A percentile compares a stretch with the other conserved stretches of the same genome.
Evolutionary conservation across 2,113 vertebrate genomes (phyloP).

Genomic region (Brachionichthys hirsutus): DNA sequence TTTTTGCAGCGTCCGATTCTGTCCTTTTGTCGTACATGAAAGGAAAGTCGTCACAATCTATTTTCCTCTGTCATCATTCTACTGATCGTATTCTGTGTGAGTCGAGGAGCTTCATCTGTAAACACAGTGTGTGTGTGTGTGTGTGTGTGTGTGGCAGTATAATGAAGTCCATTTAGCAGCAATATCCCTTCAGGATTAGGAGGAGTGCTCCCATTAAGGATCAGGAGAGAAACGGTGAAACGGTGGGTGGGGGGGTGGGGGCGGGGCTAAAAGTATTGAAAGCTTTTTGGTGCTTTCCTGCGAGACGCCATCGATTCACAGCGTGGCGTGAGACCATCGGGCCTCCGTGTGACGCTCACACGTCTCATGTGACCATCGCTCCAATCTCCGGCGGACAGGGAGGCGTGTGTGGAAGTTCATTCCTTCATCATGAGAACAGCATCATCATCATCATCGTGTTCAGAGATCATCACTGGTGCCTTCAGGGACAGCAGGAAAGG

Average conservation of each 20-base stretch:
- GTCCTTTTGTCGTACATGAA: too few relatives aligned
- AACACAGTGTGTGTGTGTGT: background rate
- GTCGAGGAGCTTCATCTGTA: too few relatives aligned
- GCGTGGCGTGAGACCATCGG: background rate
- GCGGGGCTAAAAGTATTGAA: conserved; percentile 20
- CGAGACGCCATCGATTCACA: conserved; percentile 16
- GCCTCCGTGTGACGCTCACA: conserved; percentile 15
- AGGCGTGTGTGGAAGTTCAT: conserved; percentile 21
- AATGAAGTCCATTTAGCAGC: conserved; percentile 36
- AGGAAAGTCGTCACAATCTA: too few relatives aligned
- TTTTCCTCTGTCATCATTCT: too few relatives aligned
- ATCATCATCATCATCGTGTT: too few relatives aligned
- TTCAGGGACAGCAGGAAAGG: too few relatives aligned
- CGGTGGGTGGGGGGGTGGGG: conserved; percentile 22
- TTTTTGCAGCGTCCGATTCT: background rate
- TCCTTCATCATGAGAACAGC: conserved; percentile 23
- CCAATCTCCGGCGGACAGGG: conserved; percentile 3
- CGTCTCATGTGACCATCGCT: conserved; percentile 39
- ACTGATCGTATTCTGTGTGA: too few relatives aligned
- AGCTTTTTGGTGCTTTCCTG: conserved; percentile 41
- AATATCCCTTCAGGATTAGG: conserved; percentile 32
- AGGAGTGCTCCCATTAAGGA: conserved; percentile 35
- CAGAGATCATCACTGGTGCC: too few relatives aligned
- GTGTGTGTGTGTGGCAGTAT: conserved; percentile 1
- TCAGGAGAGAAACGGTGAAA: background rate